Conservation (phyloP, 2,113 vertebrate species). For the Sceloporus undulatus region DNA sequence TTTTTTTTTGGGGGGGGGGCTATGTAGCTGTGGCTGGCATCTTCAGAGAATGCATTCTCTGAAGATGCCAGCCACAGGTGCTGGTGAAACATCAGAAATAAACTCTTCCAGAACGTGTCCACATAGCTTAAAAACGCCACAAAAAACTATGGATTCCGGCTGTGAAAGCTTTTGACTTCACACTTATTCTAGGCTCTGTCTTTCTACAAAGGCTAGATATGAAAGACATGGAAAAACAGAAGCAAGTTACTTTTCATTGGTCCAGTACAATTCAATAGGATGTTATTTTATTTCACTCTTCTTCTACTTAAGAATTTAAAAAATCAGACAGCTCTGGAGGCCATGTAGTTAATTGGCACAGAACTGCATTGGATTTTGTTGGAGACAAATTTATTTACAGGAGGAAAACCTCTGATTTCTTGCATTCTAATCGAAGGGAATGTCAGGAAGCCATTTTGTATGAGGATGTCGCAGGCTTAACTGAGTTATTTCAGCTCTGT, state of each 20-base stretch:
- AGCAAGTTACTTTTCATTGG: not conserved
- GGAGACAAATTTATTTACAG: not conserved
- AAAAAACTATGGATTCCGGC: too few species aligned
- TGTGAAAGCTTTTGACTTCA: too few species aligned
- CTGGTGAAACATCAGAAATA: too few species aligned
- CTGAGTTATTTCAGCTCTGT: slow-evolving; percentile 11
- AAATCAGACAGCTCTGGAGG: not conserved
- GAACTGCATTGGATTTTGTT: not conserved
- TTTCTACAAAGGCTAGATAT: not conserved
- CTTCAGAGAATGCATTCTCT: too few species aligned
- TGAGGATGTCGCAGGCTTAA: not conserved
- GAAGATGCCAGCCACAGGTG: too few species aligned
- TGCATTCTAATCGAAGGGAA: not conserved
- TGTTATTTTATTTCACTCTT: not conserved
- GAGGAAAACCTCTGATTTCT: slow-evolving; percentile 3
- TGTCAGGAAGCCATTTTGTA: slow-evolving; percentile 18
- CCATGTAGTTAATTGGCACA: not conserved
- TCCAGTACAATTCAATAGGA: not conserved
- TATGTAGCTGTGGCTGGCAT: too few species aligned
- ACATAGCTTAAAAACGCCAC: too few species aligned
- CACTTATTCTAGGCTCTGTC: not conserved
- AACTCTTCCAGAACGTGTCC: too few species aligned
- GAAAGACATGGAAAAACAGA: not conserved
- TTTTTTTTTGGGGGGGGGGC: too few species aligned
- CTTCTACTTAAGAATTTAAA: not conserved